Conservation (phyloP, 1,140 invertebrate species). For the Neodiprion virginianus region DNA sequence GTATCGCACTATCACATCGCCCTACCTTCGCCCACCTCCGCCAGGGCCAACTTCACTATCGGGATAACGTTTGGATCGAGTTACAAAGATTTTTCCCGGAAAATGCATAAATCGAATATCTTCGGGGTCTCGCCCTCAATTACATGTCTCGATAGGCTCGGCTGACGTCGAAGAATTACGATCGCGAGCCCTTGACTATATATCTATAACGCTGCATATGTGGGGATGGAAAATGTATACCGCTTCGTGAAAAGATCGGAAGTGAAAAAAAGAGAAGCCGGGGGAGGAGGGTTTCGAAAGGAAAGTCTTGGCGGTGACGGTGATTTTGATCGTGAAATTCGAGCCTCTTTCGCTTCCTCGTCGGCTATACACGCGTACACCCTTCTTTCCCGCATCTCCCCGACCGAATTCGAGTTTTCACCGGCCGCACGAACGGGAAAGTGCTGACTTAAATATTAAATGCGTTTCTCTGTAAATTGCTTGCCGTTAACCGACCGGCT, state of each 20-base stretch:
- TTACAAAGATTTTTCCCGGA: not conserved
- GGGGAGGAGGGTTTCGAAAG: not conserved
- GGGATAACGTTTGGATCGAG: not conserved
- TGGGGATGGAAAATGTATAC: not conserved
- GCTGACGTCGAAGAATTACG: conserved; percentile 1
- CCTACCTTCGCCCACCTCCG: not conserved
- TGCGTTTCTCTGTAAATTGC: conserved; percentile 18
- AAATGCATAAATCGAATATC: conserved; percentile 2
- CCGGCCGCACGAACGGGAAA: conserved; percentile 8
- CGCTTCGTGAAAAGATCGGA: not conserved
- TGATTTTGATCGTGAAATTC: conserved; percentile 6
- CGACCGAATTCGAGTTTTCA: too few relatives aligned
- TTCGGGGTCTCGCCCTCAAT: not conserved
- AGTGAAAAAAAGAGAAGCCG: not conserved
- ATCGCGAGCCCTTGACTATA: not conserved
- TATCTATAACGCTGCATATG: too few relatives aligned
- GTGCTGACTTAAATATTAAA: conserved; percentile 27
- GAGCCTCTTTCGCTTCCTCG: not conserved
- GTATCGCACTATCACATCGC: conserved; percentile 30
- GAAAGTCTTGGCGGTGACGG: not conserved
- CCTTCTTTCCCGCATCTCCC: too few relatives aligned
- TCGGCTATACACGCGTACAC: not conserved
- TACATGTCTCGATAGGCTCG: not conserved
- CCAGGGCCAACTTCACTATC: not conserved
- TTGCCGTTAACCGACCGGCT: conserved; percentile 26